phyloP scores from a whole-genome alignment of 2,888 invertebrate genomes.

The Drosophila austrosaltans region DNA sequence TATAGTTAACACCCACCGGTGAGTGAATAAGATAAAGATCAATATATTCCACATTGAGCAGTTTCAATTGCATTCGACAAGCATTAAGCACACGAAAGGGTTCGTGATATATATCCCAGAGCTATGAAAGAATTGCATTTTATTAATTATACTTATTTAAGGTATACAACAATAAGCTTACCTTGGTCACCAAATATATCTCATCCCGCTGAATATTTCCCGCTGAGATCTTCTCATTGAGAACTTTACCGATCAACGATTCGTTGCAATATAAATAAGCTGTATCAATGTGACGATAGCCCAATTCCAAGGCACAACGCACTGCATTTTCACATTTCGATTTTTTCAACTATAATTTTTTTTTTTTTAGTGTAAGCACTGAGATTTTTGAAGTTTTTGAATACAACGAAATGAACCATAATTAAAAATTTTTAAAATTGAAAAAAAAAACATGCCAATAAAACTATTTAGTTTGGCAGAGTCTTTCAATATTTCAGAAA shows the following conservation, averaged over 20 bases:
- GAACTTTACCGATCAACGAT: slow-evolving; percentile 87
- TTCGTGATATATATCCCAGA: slow-evolving; percentile 76
- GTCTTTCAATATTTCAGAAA: too few species aligned
- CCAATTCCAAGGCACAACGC: slow-evolving; percentile 88
- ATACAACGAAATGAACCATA: too few species aligned
- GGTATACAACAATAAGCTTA: slow-evolving; percentile 31
- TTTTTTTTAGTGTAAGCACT: slow-evolving; percentile 24
- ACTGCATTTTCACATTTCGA: slow-evolving; percentile 87
- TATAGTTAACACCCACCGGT: slow-evolving; percentile 87
- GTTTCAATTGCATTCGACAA: slow-evolving; percentile 86
- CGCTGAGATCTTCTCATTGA: slow-evolving; percentile 86
- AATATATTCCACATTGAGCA: slow-evolving; percentile 88
- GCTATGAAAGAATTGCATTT: slow-evolving; percentile 41
- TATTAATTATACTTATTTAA: not conserved
- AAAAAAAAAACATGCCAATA: too few species aligned
- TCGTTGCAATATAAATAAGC: slow-evolving; percentile 88
- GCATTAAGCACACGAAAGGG: slow-evolving; percentile 75
- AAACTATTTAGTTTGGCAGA: too few species aligned
- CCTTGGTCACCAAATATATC: slow-evolving; percentile 86
- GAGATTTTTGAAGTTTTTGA: too few species aligned
- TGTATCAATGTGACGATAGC: slow-evolving; percentile 88
- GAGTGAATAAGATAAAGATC: slow-evolving; percentile 92
- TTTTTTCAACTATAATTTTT: slow-evolving; percentile 85
- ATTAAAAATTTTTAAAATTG: too few species aligned
- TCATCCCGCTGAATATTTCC: slow-evolving; percentile 87